Percentiles rank a stretch among this genome's conserved stretches.
Evolutionary conservation across 2,113 vertebrate species (phyloP).

Genomic region (Dermatemys mawii): DNA sequence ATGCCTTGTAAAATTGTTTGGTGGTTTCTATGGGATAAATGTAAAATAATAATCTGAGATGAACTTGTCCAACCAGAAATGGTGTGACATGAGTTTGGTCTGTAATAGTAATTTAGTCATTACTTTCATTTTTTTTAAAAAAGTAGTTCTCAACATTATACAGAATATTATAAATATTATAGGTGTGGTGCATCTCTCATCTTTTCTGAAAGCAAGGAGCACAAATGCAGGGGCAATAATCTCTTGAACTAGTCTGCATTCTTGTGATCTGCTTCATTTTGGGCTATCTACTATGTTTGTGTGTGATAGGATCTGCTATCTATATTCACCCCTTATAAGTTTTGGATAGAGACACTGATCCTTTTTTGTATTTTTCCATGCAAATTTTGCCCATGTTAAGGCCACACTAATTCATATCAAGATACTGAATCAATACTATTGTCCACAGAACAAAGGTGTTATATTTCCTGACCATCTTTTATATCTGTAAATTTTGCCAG

Average conservation of each 20-base stretch:
- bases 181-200: background rate
- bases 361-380: background rate
- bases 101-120: background rate
- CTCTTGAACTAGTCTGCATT: background rate
- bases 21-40: background rate
- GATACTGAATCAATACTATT: background rate
- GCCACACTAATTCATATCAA: background rate
- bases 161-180: background rate
- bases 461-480: background rate
- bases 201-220: background rate
- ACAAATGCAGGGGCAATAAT: background rate
- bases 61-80: background rate
- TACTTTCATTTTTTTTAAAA: background rate
- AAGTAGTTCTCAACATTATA: background rate
- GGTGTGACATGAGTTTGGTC: background rate
- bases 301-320: background rate
- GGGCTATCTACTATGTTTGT: background rate
- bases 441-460: background rate
- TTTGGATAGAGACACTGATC: background rate
- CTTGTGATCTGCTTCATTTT: background rate
- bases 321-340: background rate
- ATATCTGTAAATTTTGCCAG: slow-evolving; percentile 1
- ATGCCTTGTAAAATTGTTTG: background rate
- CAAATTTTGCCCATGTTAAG: background rate
- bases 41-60: background rate